phyloP scores from a whole-genome alignment of 2,888 invertebrate species.

The Aricia artaxerxes region DNA sequence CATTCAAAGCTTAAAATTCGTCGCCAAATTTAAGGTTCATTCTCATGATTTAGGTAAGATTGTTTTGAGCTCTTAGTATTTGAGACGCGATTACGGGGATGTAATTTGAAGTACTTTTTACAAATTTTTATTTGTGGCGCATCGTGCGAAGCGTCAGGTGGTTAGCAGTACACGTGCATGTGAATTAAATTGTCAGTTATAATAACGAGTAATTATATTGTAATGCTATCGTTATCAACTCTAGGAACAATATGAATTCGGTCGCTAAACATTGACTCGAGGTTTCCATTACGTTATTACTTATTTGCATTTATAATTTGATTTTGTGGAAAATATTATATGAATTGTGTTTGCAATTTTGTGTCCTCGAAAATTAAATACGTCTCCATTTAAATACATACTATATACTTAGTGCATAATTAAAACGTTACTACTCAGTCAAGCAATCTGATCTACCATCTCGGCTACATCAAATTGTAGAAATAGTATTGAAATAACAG shows the following conservation, averaged over 20 bases:
- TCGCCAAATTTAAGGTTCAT: slow-evolving; percentile 65
- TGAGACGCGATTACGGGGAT: slow-evolving; percentile 59
- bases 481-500: no score
- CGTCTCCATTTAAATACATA: background rate
- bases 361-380: background rate
- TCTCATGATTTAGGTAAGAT: slow-evolving; percentile 63
- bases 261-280: slow-evolving; percentile 7
- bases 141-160: slow-evolving; percentile 48
- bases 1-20: slow-evolving; percentile 56
- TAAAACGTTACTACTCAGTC: no score
- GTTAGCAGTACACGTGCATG: slow-evolving; percentile 33
- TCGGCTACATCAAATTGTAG: no score
- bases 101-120: slow-evolving; percentile 59
- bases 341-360: background rate
- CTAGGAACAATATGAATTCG: slow-evolving; percentile 11
- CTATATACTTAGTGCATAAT: no score
- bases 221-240: slow-evolving; percentile 34
- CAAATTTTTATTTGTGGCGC: slow-evolving; percentile 44
- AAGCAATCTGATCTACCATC: no score
- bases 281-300: background rate
- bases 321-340: background rate
- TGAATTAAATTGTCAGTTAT: slow-evolving; percentile 44
- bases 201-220: slow-evolving; percentile 43
- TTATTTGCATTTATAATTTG: slow-evolving; percentile 1
- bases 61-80: slow-evolving; percentile 61